phyloP scores from a whole-genome alignment of 2,888 invertebrate genomes.

The Hirtodrosophila cameraria region DNA sequence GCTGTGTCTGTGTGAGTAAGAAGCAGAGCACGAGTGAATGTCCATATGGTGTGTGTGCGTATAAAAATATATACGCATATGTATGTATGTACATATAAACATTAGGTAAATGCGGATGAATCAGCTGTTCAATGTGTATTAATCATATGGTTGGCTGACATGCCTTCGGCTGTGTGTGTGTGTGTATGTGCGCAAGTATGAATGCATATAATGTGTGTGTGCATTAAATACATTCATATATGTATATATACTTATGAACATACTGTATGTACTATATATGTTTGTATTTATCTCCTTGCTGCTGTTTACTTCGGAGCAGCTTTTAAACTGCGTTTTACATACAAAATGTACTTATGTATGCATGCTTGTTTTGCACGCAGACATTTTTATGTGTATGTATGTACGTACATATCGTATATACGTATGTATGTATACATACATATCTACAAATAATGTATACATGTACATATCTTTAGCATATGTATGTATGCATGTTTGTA shows the following conservation, averaged over 20 bases:
- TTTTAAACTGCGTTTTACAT: no score
- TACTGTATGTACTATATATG: no score
- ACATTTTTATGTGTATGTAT: slow-evolving; percentile 2
- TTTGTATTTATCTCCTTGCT: slow-evolving; percentile 2
- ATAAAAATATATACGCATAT: slow-evolving; percentile 8
- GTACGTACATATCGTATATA: slow-evolving; percentile 8
- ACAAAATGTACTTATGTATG: slow-evolving; percentile 15
- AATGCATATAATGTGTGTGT: slow-evolving; percentile 1
- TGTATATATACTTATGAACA: neutral
- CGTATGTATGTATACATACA: no score
- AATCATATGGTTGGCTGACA: slow-evolving; percentile 71
- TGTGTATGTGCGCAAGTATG: slow-evolving; percentile 13
- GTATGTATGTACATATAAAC: slow-evolving; percentile 25
- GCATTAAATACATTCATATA: neutral
- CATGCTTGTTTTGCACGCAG: slow-evolving; percentile 6
- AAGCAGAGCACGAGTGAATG: slow-evolving; percentile 31
- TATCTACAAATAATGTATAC: no score
- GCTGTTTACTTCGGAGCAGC: no score
- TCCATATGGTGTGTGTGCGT: slow-evolving; percentile 36
- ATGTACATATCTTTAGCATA: slow-evolving; percentile 6
- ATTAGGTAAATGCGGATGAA: slow-evolving; percentile 53
- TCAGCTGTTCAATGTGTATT: slow-evolving; percentile 74
- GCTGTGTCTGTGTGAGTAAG: slow-evolving; percentile 30
- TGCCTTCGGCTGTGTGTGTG: slow-evolving; percentile 40
- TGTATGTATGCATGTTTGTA: slow-evolving; percentile 1